Evolutionary conservation across 2,888 invertebrate genomes (phyloP), one percentile per base, ranked within the genome.

Genomic region (Erpobdella octoculata): DNA sequence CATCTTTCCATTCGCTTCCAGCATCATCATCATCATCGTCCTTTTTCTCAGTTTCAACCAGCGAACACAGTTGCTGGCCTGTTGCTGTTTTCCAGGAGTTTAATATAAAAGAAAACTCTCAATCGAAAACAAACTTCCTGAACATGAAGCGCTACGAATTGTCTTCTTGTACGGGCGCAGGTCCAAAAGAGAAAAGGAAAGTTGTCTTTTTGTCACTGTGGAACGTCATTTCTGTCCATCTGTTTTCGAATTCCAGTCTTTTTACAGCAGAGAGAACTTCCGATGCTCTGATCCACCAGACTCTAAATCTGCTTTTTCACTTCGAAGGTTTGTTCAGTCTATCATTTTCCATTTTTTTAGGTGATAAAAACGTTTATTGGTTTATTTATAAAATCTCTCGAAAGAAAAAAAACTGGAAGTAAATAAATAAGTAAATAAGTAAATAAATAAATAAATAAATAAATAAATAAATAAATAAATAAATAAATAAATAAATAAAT

Each of bases 171-270:
- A 33, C 62, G 4, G 31, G 31, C 33, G 35, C 31, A 28, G 62
- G 35, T 31, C 33, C 12, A 31, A 35, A 61, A 61, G 62, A 35
- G 25, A 61, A 46, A 15, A 41, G 31, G 25, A 67, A 46, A 4
- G 41, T 38, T 18, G 67, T 67, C 46, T 67, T 38, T 28, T 41
- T 33, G 12, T 67, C 67, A n/a, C 31, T 25, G 46, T 31, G 4
- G 9, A 67, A 67, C 46, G 21, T 41, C 18, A 31, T 67, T 31
- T 67, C 67, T 46, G 46, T 67, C 33, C 67, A 67, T 28, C 67
- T 67, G 15, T 33, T 31, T 18, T 41, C 37, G 25, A 46, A 37
- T 33, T 12, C 21, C 2, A 25, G 21, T 53, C 21, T 5, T 25
- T 21, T 25, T 53, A 25, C 53, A 53, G 15, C 53, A 6, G 28